phyloP scores from a whole-genome alignment of 2,888 invertebrate species.

The Sphaerolaimus hirsutus region DNA sequence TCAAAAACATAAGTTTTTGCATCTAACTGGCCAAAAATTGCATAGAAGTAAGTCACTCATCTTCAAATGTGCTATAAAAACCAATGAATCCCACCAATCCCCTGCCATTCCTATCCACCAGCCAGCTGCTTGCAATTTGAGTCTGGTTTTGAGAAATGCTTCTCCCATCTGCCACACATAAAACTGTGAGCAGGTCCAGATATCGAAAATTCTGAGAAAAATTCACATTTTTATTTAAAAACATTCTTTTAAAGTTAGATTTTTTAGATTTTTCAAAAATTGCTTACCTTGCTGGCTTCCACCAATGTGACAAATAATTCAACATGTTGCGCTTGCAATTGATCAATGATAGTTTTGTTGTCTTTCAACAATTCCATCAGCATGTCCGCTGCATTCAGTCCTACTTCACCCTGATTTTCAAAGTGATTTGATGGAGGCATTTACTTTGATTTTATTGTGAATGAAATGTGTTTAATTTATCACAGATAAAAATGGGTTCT shows the following conservation, averaged over 20 bases:
- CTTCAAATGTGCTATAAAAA: no score
- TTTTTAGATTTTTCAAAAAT: no score
- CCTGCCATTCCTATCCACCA: neutral
- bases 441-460: neutral
- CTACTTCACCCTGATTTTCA: neutral
- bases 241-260: no score
- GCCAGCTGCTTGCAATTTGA: neutral
- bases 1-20: no score
- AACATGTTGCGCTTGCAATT: neutral
- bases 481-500: no score
- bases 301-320: constrained; percentile 1
- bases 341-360: neutral
- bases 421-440: neutral
- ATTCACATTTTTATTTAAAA: no score
- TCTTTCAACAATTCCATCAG: constrained; percentile 4
- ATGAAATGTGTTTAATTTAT: no score
- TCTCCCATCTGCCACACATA: neutral
- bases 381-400: constrained; percentile 1
- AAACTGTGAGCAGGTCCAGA: constrained; percentile 2
- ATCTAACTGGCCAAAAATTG: no score
- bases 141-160: constrained; percentile 1
- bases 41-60: no score
- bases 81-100: neutral
- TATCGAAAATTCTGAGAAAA: constrained; percentile 1
- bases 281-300: neutral